Conservation (phyloP, 2,113 vertebrate species). For the Alligator mississippiensis region DNA sequence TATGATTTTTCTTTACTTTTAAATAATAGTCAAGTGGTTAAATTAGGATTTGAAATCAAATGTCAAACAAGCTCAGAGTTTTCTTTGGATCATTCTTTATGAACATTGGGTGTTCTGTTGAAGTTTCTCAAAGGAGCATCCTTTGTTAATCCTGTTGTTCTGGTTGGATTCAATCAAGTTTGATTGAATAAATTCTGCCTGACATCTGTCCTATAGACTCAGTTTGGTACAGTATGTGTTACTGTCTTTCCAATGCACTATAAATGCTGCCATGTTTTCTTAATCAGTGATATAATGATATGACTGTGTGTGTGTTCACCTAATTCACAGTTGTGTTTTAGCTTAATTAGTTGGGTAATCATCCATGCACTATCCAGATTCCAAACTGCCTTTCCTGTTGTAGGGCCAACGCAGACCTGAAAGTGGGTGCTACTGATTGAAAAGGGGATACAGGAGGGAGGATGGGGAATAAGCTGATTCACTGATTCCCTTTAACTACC, state of each 20-base stretch:
- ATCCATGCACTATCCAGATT: background rate
- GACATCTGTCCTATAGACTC: background rate
- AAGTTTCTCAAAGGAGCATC: background rate
- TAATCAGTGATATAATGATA: background rate
- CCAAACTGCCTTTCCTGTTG: background rate
- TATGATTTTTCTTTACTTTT: slow-evolving; percentile 3
- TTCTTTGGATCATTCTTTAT: background rate
- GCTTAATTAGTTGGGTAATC: background rate
- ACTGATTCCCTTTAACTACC: background rate
- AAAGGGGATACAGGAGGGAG: background rate
- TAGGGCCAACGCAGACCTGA: background rate
- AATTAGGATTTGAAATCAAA: background rate
- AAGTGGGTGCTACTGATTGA: background rate
- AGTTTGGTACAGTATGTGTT: background rate
- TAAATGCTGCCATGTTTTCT: background rate
- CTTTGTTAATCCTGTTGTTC: background rate
- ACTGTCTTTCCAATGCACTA: background rate
- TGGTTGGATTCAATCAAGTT: background rate
- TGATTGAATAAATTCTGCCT: background rate
- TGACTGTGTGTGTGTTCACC: too few species aligned
- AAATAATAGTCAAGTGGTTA: background rate
- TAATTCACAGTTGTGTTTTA: background rate
- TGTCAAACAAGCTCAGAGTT: background rate
- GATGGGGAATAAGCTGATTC: background rate
- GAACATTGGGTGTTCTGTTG: background rate